A percentile compares a stretch with the other conserved stretches of the same genome.
Conservation (phyloP, 2,113 vertebrate genomes). For the Gobiocypris rarus region DNA sequence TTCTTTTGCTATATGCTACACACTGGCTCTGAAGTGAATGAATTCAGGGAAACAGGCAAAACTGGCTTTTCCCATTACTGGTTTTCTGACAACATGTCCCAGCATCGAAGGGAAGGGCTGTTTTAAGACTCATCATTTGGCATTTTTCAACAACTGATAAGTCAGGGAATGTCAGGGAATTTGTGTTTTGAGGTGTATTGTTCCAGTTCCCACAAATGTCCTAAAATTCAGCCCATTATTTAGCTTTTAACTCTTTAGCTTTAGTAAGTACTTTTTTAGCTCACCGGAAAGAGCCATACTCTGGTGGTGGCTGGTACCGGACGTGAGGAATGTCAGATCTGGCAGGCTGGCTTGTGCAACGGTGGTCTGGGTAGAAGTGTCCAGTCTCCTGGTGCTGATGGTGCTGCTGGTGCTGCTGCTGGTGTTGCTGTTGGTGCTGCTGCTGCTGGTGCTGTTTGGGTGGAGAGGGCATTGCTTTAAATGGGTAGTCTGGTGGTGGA, state of each 20-base stretch:
- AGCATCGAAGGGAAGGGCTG: conserved; percentile 55
- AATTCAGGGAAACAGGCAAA: conserved; percentile 61
- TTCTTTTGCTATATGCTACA: conserved; percentile 60
- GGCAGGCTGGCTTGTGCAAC: conserved; percentile 82
- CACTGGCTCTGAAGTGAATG: conserved; percentile 53
- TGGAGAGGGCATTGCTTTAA: conserved; percentile 84
- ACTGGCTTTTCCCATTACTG: conserved; percentile 63
- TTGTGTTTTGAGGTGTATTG: not conserved
- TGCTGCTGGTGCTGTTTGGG: conserved; percentile 76
- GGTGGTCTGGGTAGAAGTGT: conserved; percentile 88
- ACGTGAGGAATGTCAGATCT: conserved; percentile 87
- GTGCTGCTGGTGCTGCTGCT: conserved; percentile 76
- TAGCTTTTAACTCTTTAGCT: not conserved
- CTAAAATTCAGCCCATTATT: not conserved
- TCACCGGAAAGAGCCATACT: conserved; percentile 96
- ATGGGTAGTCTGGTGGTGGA: conserved; percentile 96
- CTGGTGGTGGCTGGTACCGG: conserved; percentile 96
- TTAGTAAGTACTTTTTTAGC: conserved; percentile 28
- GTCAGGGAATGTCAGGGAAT: not conserved
- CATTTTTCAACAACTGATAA: not conserved
- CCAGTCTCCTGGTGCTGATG: conserved; percentile 79
- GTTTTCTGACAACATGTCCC: conserved; percentile 52
- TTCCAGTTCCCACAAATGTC: not conserved
- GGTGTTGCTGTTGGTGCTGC: conserved; percentile 72
- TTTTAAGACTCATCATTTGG: conserved; percentile 11